A percentile compares a stretch with the other conserved stretches of the same genome.
phyloP scores from a whole-genome alignment of 2,888 invertebrate species.

The Steinernema hermaphroditum region DNA sequence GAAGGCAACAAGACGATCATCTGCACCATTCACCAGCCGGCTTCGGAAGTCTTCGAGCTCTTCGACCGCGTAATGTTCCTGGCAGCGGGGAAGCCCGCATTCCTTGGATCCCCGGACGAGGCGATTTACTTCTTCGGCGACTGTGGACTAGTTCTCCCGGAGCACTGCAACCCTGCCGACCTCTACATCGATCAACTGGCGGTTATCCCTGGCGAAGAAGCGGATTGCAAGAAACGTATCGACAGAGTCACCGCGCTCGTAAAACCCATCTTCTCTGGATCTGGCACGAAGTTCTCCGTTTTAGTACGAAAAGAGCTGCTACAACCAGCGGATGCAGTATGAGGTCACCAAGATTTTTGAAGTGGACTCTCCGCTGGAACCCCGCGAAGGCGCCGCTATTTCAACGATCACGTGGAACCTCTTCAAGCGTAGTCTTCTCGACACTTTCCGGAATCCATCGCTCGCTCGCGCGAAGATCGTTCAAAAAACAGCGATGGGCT shows the following conservation, averaged over 20 bases:
- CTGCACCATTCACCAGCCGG: conserved; percentile 91
- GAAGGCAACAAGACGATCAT: conserved; percentile 82
- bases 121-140: conserved; percentile 78
- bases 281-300: neutral
- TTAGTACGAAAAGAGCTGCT: conserved; percentile 31
- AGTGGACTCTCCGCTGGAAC: conserved; percentile 21
- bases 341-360: conserved; percentile 10
- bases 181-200: conserved; percentile 73
- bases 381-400: neutral
- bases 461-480: conserved; percentile 49
- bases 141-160: conserved; percentile 54
- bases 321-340: conserved; percentile 33
- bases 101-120: conserved; percentile 78
- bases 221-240: conserved; percentile 75
- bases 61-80: conserved; percentile 79
- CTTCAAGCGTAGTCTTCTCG: conserved; percentile 43
- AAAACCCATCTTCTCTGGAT: neutral
- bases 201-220: conserved; percentile 81
- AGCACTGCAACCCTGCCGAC: conserved; percentile 68
- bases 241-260: conserved; percentile 33
- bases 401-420: conserved; percentile 31
- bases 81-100: conserved; percentile 86
- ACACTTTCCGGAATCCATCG: conserved; percentile 54
- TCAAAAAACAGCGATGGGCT: conserved; percentile 59
- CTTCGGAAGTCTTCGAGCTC: conserved; percentile 82